A percentile compares a stretch with the other conserved stretches of the same genome.
phyloP scores from a whole-genome alignment of 2,113 vertebrate genomes.

The Eonycteris spelaea region DNA sequence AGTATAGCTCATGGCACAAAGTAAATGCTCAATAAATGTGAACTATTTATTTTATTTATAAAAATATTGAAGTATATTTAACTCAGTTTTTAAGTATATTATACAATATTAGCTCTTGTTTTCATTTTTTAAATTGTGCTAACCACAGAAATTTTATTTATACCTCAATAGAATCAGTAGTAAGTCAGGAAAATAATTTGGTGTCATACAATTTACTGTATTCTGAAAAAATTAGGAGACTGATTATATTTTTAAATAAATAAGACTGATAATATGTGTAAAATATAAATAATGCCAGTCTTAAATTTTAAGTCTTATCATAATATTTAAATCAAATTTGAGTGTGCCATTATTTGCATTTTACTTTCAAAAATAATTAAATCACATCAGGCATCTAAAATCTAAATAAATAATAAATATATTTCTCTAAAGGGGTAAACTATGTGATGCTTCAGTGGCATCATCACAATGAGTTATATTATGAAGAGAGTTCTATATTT shows the following conservation, averaged over 20 bases:
- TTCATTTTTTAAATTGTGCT: not conserved
- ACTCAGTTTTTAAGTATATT: not conserved
- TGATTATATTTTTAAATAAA: constrained; percentile 18
- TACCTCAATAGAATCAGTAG: not conserved
- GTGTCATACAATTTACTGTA: not conserved
- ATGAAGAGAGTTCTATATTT: not conserved
- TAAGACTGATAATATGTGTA: not conserved
- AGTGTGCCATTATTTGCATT: not conserved
- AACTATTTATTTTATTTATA: not conserved
- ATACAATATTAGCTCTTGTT: not conserved
- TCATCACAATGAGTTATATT: not conserved
- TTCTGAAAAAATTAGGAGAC: not conserved
- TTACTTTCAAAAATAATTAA: not conserved
- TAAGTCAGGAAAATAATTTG: not conserved
- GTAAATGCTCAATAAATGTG: not conserved
- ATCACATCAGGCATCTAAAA: not conserved
- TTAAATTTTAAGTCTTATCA: not conserved
- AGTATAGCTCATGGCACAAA: not conserved
- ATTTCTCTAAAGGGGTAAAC: not conserved
- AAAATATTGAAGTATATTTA: not conserved
- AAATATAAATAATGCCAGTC: not conserved
- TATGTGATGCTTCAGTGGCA: not conserved
- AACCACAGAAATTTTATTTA: not conserved
- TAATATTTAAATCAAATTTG: not conserved
- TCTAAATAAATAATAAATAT: not conserved